A percentile compares a stretch with the other conserved stretches of the same genome.
Evolutionary conservation across 2,888 invertebrate species (phyloP).

Genomic region (Ophraella communa): DNA sequence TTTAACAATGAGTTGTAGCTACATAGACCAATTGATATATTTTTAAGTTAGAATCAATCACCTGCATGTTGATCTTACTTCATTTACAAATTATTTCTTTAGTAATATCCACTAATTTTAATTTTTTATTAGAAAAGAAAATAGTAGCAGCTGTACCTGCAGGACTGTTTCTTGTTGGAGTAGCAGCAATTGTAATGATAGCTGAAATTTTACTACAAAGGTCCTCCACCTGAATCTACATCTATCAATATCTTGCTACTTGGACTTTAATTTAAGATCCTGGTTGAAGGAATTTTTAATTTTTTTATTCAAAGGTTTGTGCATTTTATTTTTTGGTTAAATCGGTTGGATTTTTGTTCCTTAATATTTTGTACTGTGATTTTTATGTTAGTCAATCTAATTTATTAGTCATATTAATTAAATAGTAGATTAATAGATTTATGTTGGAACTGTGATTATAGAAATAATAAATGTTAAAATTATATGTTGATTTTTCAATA

Average conservation of each 20-base stretch:
- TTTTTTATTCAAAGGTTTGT: not conserved
- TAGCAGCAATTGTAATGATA: conserved; percentile 33
- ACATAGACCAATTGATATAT: no score
- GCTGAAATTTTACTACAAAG: conserved; percentile 34
- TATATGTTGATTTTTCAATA: not conserved
- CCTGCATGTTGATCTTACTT: no score
- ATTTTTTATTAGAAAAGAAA: conserved; percentile 31
- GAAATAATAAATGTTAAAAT: not conserved
- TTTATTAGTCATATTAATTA: not conserved
- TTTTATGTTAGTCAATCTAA: not conserved
- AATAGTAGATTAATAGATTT: not conserved
- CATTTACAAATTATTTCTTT: not conserved
- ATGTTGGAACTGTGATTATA: not conserved
- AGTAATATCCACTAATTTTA: not conserved
- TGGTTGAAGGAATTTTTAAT: no score
- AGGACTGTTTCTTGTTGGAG: conserved; percentile 39
- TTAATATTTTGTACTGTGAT: not conserved
- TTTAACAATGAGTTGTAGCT: no score
- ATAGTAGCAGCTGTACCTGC: conserved; percentile 37
- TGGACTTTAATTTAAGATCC: no score
- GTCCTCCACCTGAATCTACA: not conserved
- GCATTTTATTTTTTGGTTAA: not conserved
- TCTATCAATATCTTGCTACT: no score
- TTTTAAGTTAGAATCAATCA: no score
- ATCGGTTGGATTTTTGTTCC: not conserved